phyloP scores from a whole-genome alignment of 30 jellyfish, hydroid and myxozoan genomes.

The Aurelia aurita complex sp. Pacific region DNA sequence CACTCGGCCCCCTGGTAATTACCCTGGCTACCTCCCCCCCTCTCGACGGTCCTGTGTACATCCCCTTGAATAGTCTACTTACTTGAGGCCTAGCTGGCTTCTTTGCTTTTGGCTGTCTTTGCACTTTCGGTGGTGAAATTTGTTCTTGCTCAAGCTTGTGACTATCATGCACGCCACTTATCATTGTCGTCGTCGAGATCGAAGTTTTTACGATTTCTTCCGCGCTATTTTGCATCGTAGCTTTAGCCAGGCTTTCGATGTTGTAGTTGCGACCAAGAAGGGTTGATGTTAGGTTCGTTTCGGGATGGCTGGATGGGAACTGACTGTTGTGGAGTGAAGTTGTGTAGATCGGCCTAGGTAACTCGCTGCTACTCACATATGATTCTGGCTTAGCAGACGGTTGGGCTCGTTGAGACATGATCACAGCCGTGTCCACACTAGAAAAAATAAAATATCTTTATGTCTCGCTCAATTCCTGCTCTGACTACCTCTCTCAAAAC shows the following conservation, averaged over 20 bases:
- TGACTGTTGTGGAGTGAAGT: slow-evolving; percentile 66
- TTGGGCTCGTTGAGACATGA: slow-evolving; percentile 81
- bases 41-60: no score
- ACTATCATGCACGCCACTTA: slow-evolving; percentile 94
- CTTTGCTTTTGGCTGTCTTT: slow-evolving; percentile 51
- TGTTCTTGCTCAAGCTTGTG: slow-evolving; percentile 95
- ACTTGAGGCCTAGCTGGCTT: slow-evolving; percentile 30
- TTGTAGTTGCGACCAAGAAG: slow-evolving; percentile 72
- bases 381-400: slow-evolving; percentile 80
- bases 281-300: slow-evolving; percentile 63
- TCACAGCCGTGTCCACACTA: slow-evolving; percentile 94
- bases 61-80: neutral
- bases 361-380: slow-evolving; percentile 56
- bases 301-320: slow-evolving; percentile 83
- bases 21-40: no score
- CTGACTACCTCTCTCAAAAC: no score
- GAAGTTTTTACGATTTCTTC: slow-evolving; percentile 28
- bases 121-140: slow-evolving; percentile 66
- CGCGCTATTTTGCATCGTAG: slow-evolving; percentile 25
- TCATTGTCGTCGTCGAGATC: slow-evolving; percentile 71
- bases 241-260: slow-evolving; percentile 48
- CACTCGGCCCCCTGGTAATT: no score
- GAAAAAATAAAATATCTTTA: neutral
- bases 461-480: no score
- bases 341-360: slow-evolving; percentile 66